A percentile compares a stretch with the other conserved stretches of the same genome.
Conservation (phyloP, 2,797 vertebrate species). For the Eidolon dupreanum region DNA sequence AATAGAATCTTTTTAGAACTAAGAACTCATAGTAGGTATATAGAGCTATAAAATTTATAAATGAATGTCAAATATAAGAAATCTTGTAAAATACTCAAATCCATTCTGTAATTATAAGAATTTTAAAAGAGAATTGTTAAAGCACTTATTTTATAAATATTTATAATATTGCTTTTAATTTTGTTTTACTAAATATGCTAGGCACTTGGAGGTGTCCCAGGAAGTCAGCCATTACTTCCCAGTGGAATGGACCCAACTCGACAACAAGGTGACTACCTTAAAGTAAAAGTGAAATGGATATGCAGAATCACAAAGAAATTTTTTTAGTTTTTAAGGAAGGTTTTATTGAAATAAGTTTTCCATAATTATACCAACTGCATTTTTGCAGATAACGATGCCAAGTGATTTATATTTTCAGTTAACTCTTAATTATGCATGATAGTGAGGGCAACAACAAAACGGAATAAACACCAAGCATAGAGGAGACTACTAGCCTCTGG, state of each 20-base stretch:
- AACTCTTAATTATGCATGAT: not conserved
- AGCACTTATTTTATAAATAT: not conserved
- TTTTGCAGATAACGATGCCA: not conserved
- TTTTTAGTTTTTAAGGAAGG: not conserved
- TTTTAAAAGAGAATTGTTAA: not conserved
- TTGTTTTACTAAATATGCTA: constrained; percentile 79
- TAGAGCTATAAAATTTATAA: constrained; percentile 7
- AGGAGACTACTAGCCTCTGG: not conserved
- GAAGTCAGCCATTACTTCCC: constrained; percentile 95
- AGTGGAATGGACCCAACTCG: constrained; percentile 97
- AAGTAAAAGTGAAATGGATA: not conserved
- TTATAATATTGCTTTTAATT: constrained; percentile 45
- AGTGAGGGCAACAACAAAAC: not conserved
- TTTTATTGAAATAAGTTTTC: not conserved
- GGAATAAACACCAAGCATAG: not conserved
- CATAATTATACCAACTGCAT: not conserved
- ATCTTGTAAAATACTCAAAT: not conserved
- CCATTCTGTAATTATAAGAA: not conserved
- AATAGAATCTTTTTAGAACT: constrained; percentile 29
- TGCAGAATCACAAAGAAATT: not conserved
- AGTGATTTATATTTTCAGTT: constrained; percentile 14
- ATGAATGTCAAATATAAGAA: constrained; percentile 19
- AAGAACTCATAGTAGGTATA: not conserved
- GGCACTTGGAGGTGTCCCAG: constrained; percentile 96
- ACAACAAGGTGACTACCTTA: constrained; percentile 91